A percentile compares a stretch with the other conserved stretches of the same genome.
These are phyloP conservation scores for Orius insidiosus DNA, from an alignment of 1,140 invertebrate species.

Conservation along the genomic window DNA sequence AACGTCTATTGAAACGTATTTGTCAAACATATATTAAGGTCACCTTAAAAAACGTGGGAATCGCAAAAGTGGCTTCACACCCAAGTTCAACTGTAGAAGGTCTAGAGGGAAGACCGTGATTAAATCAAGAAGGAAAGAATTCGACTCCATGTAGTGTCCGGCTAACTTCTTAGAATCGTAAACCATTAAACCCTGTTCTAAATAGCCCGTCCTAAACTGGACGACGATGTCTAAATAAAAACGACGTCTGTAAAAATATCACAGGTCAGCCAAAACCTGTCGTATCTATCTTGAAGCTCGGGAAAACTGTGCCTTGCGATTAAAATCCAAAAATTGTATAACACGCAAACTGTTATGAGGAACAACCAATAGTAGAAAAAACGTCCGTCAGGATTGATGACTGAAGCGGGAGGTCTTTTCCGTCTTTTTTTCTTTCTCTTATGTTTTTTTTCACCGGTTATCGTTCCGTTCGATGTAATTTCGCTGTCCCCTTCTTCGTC, in stretches of 20 bases:
- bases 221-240: conserved; percentile 76
- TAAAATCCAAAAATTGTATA: conserved; percentile 90
- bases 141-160: no score
- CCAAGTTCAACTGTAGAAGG: no score
- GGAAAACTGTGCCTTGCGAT: conserved; percentile 89
- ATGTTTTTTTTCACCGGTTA: conserved; percentile 33
- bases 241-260: conserved; percentile 73
- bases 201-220: conserved; percentile 85
- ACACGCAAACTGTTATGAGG: conserved; percentile 67
- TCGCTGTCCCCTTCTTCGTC: conserved; percentile 22
- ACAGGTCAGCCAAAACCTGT: conserved; percentile 57
- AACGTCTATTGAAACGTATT: no score
- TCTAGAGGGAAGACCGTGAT: no score
- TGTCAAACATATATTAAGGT: no score
- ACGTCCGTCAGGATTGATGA: conserved; percentile 88
- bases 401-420: conserved; percentile 51
- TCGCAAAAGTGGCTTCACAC: conserved; percentile 60
- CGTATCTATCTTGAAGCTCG: conserved; percentile 58
- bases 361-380: conserved; percentile 92
- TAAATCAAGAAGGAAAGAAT: no score
- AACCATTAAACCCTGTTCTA: conserved; percentile 59
- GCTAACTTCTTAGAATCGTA: conserved; percentile 82
- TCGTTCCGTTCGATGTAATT: conserved; percentile 25
- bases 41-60: conserved; percentile 70
- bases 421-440: conserved; percentile 38